These are phyloP conservation scores for Hydropotes inermis DNA, from an alignment of 2,113 vertebrate species.

Conservation along the genomic window DNA sequence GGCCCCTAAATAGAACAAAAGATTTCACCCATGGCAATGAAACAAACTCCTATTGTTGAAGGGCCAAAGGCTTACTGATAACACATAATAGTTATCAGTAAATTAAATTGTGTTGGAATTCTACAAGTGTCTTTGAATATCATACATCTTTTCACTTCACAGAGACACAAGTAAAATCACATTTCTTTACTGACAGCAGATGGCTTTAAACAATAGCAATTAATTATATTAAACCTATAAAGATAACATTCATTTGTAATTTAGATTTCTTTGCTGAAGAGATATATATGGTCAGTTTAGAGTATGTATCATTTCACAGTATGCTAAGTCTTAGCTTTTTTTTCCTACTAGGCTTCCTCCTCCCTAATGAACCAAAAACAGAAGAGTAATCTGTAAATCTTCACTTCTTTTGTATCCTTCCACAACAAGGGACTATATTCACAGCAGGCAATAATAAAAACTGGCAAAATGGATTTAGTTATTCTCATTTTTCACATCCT, in stretches of 20 bases:
- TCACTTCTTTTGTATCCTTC: constrained; percentile 12
- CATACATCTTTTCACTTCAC: neutral
- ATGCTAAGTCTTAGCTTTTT: neutral
- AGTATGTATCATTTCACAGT: neutral
- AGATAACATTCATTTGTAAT: neutral
- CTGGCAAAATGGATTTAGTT: neutral
- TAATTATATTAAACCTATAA: neutral
- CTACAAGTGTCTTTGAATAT: neutral
- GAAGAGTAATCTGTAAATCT: neutral
- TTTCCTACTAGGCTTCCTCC: neutral
- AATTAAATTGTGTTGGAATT: neutral
- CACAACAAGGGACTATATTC: neutral
- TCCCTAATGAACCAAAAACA: neutral
- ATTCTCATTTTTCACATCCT: neutral
- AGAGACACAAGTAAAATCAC: neutral
- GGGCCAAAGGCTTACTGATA: neutral
- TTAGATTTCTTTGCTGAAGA: constrained; percentile 5
- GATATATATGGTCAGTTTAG: neutral
- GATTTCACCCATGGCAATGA: neutral
- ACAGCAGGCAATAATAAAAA: constrained; percentile 4
- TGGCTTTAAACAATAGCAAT: neutral
- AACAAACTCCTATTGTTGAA: neutral
- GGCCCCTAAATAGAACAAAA: constrained; percentile 23
- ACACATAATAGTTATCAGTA: neutral
- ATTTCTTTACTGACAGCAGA: neutral